A percentile compares a stretch with the other conserved stretches of the same genome.
Conservation (phyloP, 1,140 invertebrate species). For the Tetramorium simillimum region DNA sequence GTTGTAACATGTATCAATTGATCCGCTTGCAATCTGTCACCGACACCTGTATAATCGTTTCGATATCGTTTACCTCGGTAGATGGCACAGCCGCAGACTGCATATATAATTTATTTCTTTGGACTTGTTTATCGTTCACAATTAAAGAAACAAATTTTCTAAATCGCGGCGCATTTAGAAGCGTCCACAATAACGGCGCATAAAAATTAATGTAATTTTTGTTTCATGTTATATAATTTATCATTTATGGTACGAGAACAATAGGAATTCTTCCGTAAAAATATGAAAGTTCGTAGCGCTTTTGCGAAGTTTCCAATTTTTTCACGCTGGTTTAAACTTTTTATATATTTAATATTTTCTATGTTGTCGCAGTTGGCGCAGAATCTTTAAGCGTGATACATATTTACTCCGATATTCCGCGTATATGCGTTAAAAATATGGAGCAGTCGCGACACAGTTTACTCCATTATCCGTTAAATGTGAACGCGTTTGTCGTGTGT, state of each 20-base stretch:
- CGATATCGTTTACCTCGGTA: not conserved
- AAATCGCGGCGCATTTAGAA: not conserved
- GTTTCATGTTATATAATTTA: not conserved
- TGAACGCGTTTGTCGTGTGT: not conserved
- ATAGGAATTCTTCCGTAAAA: not conserved
- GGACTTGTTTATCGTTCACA: not conserved
- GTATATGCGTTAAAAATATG: constrained; percentile 13
- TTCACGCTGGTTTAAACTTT: not conserved
- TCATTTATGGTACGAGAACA: not conserved
- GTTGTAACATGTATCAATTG: constrained; percentile 9
- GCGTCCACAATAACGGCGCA: too few species aligned
- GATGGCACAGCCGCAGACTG: too few species aligned
- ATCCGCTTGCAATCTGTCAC: constrained; percentile 2
- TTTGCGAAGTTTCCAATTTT: not conserved
- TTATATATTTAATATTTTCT: constrained; percentile 27
- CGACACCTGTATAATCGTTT: constrained; percentile 26
- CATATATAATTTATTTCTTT: not conserved
- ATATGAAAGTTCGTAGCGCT: not conserved
- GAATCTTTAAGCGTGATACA: not conserved
- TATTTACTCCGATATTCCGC: not conserved
- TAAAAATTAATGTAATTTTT: constrained; percentile 5
- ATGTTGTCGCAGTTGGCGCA: not conserved
- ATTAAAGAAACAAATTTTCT: not conserved
- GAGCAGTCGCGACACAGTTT: not conserved
- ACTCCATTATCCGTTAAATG: not conserved